phyloP scores from a whole-genome alignment of 2,113 vertebrate species.

The Stegostoma tigrinum region DNA sequence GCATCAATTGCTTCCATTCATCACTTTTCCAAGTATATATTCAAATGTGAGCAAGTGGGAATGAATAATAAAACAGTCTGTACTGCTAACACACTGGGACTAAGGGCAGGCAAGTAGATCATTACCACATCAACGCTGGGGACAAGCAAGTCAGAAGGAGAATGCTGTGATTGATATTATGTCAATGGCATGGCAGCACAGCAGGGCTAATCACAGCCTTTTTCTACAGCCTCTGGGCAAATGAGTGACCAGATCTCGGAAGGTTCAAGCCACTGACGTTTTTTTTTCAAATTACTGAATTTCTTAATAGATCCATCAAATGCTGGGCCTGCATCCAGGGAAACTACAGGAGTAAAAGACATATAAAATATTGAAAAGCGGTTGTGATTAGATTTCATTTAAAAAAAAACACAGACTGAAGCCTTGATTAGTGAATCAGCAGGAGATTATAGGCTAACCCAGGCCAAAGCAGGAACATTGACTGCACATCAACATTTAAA shows the following conservation, averaged over 20 bases:
- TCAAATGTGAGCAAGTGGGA: not conserved
- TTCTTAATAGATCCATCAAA: not conserved
- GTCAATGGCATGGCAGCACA: not conserved
- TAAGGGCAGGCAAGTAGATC: not conserved
- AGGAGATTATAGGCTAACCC: too few relatives aligned
- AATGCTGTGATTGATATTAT: not conserved
- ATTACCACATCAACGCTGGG: slow-evolving; percentile 22
- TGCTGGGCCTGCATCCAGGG: not conserved
- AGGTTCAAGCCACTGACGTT: not conserved
- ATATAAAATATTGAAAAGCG: not conserved
- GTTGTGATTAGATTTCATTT: not conserved
- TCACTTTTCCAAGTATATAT: slow-evolving; percentile 15
- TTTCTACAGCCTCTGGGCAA: not conserved
- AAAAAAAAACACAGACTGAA: not conserved
- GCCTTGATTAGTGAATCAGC: not conserved
- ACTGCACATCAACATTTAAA: not conserved
- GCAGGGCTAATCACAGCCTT: not conserved
- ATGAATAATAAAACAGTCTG: slow-evolving; percentile 25
- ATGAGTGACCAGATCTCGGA: not conserved
- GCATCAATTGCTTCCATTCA: slow-evolving; percentile 31
- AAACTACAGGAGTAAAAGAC: not conserved
- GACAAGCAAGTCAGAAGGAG: not conserved
- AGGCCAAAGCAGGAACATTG: not conserved
- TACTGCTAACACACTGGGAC: not conserved
- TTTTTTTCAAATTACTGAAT: too few relatives aligned